Percentiles rank a stretch among this genome's conserved stretches.
phyloP scores from a whole-genome alignment of 2,113 vertebrate genomes.

The Zosterops lateralis region DNA sequence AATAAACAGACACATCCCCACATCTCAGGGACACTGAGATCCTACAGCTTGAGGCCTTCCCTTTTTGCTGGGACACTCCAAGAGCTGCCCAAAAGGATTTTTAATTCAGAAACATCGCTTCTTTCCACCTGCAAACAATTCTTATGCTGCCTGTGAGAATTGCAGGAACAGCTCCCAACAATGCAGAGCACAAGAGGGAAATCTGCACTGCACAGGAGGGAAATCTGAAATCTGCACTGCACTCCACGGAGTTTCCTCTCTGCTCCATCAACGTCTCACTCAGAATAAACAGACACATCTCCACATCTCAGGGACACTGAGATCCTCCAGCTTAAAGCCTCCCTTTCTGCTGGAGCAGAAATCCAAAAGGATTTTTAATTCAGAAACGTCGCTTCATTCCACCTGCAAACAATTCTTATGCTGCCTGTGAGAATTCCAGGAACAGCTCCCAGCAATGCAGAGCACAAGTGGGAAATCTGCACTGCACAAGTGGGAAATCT shows the following conservation, averaged over 20 bases:
- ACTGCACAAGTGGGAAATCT: too few species aligned
- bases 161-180: neutral
- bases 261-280: neutral
- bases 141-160: neutral
- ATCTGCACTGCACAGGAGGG: too few species aligned
- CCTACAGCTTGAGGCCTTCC: neutral
- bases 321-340: neutral
- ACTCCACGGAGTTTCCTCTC: neutral
- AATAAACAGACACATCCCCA: accelerated
- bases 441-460: neutral
- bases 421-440: neutral
- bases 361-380: neutral
- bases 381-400: neutral
- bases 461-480: too few species aligned
- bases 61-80: neutral
- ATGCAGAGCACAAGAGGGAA: too few species aligned
- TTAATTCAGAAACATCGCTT: neutral
- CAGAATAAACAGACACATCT: accelerated
- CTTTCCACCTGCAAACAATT: neutral
- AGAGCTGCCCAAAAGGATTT: neutral
- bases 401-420: neutral
- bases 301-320: neutral
- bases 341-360: neutral
- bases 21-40: neutral
- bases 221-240: too few species aligned